Evolutionary conservation across 2,797 vertebrate species (phyloP).

Genomic region (Hoplostethus atlanticus): DNA sequence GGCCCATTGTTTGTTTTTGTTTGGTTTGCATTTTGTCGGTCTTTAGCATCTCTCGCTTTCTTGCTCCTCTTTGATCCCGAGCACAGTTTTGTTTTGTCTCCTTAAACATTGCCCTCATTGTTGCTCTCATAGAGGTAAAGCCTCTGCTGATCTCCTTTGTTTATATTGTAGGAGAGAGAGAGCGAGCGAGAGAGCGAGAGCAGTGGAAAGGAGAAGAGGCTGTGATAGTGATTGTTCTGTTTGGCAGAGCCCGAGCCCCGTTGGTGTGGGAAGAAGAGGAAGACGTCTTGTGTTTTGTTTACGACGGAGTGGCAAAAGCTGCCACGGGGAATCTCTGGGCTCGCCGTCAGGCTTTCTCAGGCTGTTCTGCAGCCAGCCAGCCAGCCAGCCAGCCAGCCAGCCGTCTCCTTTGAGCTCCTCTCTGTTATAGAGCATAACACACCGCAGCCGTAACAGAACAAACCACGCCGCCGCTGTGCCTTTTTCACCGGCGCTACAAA

Average conservation of each 20-base stretch:
- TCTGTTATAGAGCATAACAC: constrained; percentile 65
- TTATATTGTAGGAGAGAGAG: constrained; percentile 77
- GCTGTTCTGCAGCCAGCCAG: constrained; percentile 80
- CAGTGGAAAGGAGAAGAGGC: constrained; percentile 78
- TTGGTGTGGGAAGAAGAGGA: constrained; percentile 85
- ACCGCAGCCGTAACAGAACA: constrained; percentile 63
- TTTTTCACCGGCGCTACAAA: background rate
- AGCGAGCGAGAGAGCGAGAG: constrained; percentile 35
- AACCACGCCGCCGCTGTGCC: constrained; percentile 48
- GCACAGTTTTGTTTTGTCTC: constrained; percentile 83
- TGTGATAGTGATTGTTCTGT: constrained; percentile 84
- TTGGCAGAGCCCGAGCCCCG: constrained; percentile 82
- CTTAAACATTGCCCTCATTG: constrained; percentile 85
- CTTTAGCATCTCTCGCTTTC: constrained; percentile 77
- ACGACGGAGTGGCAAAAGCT: constrained; percentile 83
- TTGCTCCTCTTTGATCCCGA: constrained; percentile 78
- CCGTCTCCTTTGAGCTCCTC: constrained; percentile 69
- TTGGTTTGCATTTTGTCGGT: constrained; percentile 74
- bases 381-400: background rate
- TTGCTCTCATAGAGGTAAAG: constrained; percentile 82
- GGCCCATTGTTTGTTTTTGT: constrained; percentile 77
- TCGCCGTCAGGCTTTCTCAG: constrained; percentile 80
- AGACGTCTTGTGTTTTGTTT: constrained; percentile 85
- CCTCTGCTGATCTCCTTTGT: constrained; percentile 83
- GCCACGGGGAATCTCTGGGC: constrained; percentile 82